Base-by-base conservation (phyloP, 2,888 invertebrate genomes). In the Drosophila mayaguana region DNA sequence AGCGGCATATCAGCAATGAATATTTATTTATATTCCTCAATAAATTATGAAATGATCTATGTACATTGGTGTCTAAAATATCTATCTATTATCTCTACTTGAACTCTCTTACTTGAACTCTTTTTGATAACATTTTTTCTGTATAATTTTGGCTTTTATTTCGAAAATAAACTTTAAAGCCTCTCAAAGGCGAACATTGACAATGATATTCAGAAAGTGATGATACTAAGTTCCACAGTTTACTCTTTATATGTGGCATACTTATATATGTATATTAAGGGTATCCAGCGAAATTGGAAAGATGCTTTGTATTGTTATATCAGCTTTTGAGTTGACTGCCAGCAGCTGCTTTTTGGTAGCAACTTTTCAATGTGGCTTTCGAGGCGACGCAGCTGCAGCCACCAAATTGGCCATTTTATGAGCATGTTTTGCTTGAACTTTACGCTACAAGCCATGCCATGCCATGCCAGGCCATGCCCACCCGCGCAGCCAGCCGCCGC, bases 381-480 rank as follows among this genome's bases (percentile, higher is more conserved):
- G 60, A 18, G 53, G 60, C 57, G 60, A 36, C 65, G 57, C 83
- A 88, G 83, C 81, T 86, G 87, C 83, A 83, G 40, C 65, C 50
- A 46, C 68, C 61, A 89, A 89, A 84, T 87, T 83, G 81, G 87
- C 71, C 77, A 77, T 85, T 83, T 83, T 79, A 78, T 76, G 76
- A 72, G 76, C 68, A 65, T 68, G 77, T 63, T 75, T 80, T 67
- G 51, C 63, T 70, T 46, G 45, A 65, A 75, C 50, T 62, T 77
- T 55, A 28, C 43, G 51, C 25, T 45, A 53, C 45, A 36, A 20
- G n/a, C 11, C 22, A 12, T 14, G 12, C 20, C 25, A 22, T 32
- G 11, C 18, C 14, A 4, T n/a, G n/a, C n/a, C n/a, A n/a, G n/a
- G n/a, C 16, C 18, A 5, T 1, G 8, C 16, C 2, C 5, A 12